These are phyloP conservation scores for Potamarius usumacintae DNA, from an alignment of 2,113 vertebrate species.

Conservation along the genomic window DNA sequence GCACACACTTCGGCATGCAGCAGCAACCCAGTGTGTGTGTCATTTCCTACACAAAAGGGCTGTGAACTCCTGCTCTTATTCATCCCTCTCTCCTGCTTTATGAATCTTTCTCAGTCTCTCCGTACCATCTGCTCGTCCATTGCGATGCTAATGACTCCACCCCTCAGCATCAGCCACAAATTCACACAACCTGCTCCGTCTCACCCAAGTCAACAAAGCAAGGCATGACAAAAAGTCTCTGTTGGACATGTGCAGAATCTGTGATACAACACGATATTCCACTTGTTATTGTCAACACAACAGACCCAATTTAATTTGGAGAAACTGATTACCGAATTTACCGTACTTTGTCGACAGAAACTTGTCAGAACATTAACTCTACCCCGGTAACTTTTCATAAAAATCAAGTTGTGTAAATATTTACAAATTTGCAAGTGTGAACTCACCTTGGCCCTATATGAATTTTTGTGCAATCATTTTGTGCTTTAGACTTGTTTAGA, in stretches of 20 bases:
- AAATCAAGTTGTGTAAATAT: neutral
- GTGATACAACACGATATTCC: neutral
- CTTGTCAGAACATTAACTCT: neutral
- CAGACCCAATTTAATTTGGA: too few relatives aligned
- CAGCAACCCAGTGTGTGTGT: slow-evolving; percentile 38
- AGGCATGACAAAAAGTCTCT: neutral
- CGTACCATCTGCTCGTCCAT: slow-evolving; percentile 64
- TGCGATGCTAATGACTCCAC: slow-evolving; percentile 43
- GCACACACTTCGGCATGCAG: slow-evolving; percentile 29
- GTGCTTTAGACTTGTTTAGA: neutral
- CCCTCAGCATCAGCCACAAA: neutral
- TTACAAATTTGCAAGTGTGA: neutral
- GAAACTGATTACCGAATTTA: too few relatives aligned
- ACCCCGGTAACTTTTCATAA: neutral
- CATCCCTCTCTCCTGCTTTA: slow-evolving; percentile 28
- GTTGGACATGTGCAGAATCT: neutral
- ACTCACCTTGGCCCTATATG: neutral
- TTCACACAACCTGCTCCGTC: neutral
- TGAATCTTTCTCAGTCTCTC: slow-evolving; percentile 17
- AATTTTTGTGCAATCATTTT: neutral
- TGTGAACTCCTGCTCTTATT: slow-evolving; percentile 52
- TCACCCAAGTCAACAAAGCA: slow-evolving; percentile 32
- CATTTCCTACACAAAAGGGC: slow-evolving; percentile 59
- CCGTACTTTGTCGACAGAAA: too few relatives aligned
- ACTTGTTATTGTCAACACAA: too few relatives aligned